phyloP scores from a whole-genome alignment of 2,113 vertebrate species.

The Eulacestoma nigropectus region DNA sequence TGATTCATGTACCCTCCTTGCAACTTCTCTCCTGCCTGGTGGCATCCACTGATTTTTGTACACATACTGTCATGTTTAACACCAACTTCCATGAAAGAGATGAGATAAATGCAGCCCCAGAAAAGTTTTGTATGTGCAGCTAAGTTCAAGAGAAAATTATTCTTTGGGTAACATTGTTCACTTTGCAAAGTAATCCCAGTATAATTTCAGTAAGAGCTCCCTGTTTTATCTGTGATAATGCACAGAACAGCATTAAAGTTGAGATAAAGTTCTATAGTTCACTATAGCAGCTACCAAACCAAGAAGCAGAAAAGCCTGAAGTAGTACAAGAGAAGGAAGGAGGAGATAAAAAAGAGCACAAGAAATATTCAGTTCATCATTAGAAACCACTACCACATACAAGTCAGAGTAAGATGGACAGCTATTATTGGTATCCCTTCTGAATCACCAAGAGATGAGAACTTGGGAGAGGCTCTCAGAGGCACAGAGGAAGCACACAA shows the following conservation, averaged over 20 bases:
- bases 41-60: not conserved
- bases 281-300: not conserved
- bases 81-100: not conserved
- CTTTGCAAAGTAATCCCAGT: not conserved
- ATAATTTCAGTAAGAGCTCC: not conserved
- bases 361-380: not conserved
- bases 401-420: not conserved
- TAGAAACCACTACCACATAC: not conserved
- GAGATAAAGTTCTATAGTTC: not conserved
- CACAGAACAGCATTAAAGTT: not conserved
- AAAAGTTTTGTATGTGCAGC: not conserved
- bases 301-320: not conserved
- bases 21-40: not conserved
- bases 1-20: not conserved
- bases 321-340: not conserved
- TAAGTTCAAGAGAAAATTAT: not conserved
- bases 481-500: not conserved
- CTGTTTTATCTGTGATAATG: not conserved
- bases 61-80: not conserved
- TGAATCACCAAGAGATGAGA: not conserved
- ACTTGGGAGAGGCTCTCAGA: not conserved
- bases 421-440: not conserved
- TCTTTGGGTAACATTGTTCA: not conserved
- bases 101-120: not conserved
- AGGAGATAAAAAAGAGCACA: not conserved